These are phyloP conservation scores for Silurus meridionalis DNA, from an alignment of 2,113 vertebrate species.

Conservation along the genomic window DNA sequence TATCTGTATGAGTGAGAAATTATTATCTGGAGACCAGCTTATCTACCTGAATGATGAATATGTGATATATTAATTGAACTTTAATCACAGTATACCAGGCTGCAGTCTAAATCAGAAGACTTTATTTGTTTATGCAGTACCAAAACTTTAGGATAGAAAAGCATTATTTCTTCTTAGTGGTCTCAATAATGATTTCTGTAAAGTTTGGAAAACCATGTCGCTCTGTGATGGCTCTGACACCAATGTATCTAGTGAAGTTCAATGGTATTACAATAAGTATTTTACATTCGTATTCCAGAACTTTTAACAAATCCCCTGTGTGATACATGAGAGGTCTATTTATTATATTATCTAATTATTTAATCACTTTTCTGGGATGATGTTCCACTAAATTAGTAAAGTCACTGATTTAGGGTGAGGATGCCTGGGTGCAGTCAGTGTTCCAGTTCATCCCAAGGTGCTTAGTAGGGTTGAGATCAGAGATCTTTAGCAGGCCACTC, in stretches of 20 bases:
- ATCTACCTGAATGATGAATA: background rate
- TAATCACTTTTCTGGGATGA: too few species aligned
- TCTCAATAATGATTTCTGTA: background rate
- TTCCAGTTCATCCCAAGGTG: too few species aligned
- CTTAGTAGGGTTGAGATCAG: too few species aligned
- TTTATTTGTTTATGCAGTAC: background rate
- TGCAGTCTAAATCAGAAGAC: background rate
- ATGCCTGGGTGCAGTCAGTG: too few species aligned
- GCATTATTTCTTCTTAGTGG: background rate
- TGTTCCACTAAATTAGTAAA: too few species aligned
- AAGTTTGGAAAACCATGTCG: background rate
- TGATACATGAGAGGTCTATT: background rate
- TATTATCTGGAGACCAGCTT: background rate
- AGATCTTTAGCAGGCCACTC: too few species aligned
- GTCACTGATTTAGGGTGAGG: too few species aligned
- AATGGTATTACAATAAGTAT: background rate
- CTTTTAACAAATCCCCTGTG: background rate
- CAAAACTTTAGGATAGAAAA: background rate
- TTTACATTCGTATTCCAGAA: background rate
- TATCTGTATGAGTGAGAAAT: slow-evolving; percentile 18
- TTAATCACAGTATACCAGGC: background rate
- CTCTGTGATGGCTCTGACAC: background rate
- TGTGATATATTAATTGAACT: background rate
- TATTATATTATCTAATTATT: background rate
- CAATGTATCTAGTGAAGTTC: background rate